Base-by-base conservation (phyloP, 1,140 invertebrate genomes). In the Ptiloglossa arizonensis region DNA sequence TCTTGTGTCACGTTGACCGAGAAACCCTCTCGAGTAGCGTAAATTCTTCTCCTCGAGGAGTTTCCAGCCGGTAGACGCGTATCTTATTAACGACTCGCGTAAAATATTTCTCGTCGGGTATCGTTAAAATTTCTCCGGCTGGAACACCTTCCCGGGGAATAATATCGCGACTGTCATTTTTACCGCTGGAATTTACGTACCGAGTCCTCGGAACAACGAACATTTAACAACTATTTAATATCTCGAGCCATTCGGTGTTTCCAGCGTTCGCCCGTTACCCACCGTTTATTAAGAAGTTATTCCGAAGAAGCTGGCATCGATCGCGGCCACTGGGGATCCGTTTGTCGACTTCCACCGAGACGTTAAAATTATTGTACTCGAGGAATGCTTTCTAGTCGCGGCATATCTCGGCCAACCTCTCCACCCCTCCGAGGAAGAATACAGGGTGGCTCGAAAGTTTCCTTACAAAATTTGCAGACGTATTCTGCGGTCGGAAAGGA, bases 201-300 rank as follows among this genome's bases (percentile, higher is more conserved):
- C 52, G 52, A 11, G 9, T 41, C n/a, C 24, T 9, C 8, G 15
- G 27, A 72, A 62, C n/a, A 38, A 50, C 38, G 41, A 50, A 74
- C 13, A 44, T 66, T 64, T 74, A 54, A 74, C 46, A 52, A 50
- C 60, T n/a, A 66, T 27, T 63, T 63, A 32, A 54, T 56, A 56
- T 48, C 35, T 41, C 59, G n/a, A 17, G 2, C 22, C 15, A 4
- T 22, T 4, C 57, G 2, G 2, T 27, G n/a, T 38, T 72, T 48
- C 38, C 6, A 24, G 11, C 9, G n/a, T 72, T 72, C n/a, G 24
- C 35, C 11, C 50, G 11, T 22, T 24, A 13, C 9, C 24, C 17
- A 17, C 19, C 32, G n/a, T 69, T 71, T 71, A 71, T 60, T 57
- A 57, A 71, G 38, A 48, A 32, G 17, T 32, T 48, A 57, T 24